phyloP scores from a whole-genome alignment of 2,113 vertebrate genomes.

The Engraulis encrasicolus region DNA sequence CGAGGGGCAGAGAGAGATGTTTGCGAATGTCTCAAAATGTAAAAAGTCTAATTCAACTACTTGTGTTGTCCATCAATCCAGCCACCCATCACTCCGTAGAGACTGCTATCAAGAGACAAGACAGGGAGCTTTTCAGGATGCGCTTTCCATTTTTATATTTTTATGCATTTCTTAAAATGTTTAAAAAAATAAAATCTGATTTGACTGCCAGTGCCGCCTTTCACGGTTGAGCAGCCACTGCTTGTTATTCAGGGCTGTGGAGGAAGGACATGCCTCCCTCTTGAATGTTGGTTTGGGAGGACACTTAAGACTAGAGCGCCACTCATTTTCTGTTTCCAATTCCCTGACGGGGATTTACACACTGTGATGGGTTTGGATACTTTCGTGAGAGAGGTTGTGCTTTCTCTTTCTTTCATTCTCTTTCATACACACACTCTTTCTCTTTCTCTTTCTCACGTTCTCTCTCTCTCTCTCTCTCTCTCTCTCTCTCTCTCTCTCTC shows the following conservation, averaged over 20 bases:
- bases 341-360: conserved; percentile 42
- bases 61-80: no score
- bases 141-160: conserved; percentile 30
- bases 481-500: no score
- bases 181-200: conserved; percentile 43
- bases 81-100: no score
- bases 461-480: no score
- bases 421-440: no score
- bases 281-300: conserved; percentile 20
- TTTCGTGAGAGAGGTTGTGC: background rate
- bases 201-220: conserved; percentile 48
- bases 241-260: conserved; percentile 47
- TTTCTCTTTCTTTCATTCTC: background rate
- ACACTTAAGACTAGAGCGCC: conserved; percentile 1
- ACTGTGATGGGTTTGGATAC: conserved; percentile 25
- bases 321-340: conserved; percentile 23
- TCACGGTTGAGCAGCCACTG: conserved; percentile 37
- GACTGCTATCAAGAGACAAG: background rate
- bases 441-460: no score
- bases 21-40: no score
- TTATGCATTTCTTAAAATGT: background rate
- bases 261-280: conserved; percentile 20
- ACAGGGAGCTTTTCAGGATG: conserved; percentile 44
- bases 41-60: no score
- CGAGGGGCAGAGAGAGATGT: no score